Evolutionary conservation across 2,113 vertebrate genomes (phyloP).

Genomic region (Lophius piscatorius): DNA sequence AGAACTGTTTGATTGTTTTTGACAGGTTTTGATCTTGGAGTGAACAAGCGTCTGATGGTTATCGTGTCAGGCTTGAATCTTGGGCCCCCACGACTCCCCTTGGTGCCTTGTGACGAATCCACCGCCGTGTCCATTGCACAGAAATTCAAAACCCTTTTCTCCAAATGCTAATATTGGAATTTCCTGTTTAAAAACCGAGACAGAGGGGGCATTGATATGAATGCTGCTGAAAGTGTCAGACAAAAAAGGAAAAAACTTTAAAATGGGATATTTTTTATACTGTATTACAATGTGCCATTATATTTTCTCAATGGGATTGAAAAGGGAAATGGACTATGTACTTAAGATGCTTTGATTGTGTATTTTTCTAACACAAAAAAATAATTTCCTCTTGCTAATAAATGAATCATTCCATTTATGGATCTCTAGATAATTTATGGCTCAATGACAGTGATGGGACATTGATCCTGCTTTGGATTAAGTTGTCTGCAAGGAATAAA

Average conservation of each 20-base stretch:
- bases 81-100: constrained; percentile 91
- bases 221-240: no score
- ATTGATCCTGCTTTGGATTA: no score
- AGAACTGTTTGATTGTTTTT: background rate
- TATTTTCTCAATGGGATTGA: background rate
- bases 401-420: background rate
- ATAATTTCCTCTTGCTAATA: constrained; percentile 14
- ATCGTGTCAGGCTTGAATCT: constrained; percentile 87
- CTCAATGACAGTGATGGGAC: no score
- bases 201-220: no score
- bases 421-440: no score
- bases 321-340: constrained; percentile 20
- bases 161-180: background rate
- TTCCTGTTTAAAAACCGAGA: no score
- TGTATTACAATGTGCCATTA: background rate
- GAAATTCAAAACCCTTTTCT: constrained; percentile 78
- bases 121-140: constrained; percentile 63
- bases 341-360: background rate
- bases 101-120: constrained; percentile 75
- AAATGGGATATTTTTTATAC: no score
- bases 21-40: constrained; percentile 89
- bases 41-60: constrained; percentile 92
- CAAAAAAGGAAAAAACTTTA: no score
- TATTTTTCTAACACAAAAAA: background rate
- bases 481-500: no score